Base-by-base conservation (phyloP, 1,140 invertebrate species). In the Megathymus violae region DNA sequence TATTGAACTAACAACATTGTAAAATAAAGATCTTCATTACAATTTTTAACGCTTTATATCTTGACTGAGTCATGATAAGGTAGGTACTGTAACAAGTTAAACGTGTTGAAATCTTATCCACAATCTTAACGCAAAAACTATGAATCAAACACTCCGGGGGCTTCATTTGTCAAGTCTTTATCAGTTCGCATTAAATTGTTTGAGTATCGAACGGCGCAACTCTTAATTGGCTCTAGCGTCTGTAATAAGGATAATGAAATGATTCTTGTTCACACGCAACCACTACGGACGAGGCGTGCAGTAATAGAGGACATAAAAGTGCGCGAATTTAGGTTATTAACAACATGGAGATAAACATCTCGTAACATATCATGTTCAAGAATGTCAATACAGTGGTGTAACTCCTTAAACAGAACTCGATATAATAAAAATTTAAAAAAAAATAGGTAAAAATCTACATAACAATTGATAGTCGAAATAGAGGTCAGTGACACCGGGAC, bases 111-210 rank as follows among this genome's bases (percentile, higher is more conserved):
- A 31, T 31, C 27, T 31, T 31, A 31, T 31, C 27, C 27, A 31
- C 1, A 19, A 43, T 46, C 9, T 10, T 22, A 19, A 10, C n/a
- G 10, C 2, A n/a, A 5, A 17, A 10, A 11, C 43, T 19, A 11
- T 46, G 43, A 46, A 46, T 46, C 17, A 46, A 17, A 22, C 4
- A 22, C 10, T 3, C 2, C 2, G 43, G 13, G 17, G 9, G 27
- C 27, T 19, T 46, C 43, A 46, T 46, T 46, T 46, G 43, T 17
- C 43, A 46, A 9, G n/a, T 19, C 17, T 17, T 22, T 46, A 22
- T 46, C 43, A 46, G 13, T 17, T 22, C 19, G 17, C 17, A 46
- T 46, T 46, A 46, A 46, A 46, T 46, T 46, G 43, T 46, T 46
- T 17, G 2, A 46, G 14, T 22, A 46, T 22, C 43, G n/a, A 46